Evolutionary conservation across 2,888 invertebrate genomes (phyloP), one percentile per base, ranked within the genome.

Genomic region (Yponomeuta sedellus): DNA sequence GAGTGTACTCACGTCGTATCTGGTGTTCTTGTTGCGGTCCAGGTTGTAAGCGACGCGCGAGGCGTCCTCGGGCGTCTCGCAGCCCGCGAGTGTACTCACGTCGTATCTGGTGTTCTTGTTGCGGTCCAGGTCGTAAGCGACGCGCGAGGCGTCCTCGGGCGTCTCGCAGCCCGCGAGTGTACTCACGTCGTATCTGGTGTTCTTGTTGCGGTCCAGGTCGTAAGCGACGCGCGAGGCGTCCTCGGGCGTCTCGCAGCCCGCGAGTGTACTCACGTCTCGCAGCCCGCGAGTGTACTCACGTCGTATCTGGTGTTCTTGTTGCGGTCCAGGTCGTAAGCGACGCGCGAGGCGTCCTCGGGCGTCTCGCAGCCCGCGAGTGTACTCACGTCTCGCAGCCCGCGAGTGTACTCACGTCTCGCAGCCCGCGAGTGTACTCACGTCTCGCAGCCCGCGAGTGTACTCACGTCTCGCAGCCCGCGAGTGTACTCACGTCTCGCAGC

Each of bases 281-380:
- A 99, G n/a, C 25, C 25, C 25, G 25, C 25, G 25, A 5, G 25
- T 25, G 44, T 44, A 81, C 90, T 86, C 75, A 95, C 96, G 86
- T 97, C 97, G 78, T 97, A 97, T 78, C 97, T 91, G 71, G 95
- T 94, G 82, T 94, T 93, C 84, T 94, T 94, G 78, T 75, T 87
- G 68, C 91, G 78, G 78, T 97, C 97, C 73, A 97, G 94, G 86
- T 97, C 97, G 83, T 97, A 98, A 25, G 98, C 98, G 58, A 99
- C 97, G 81, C 97, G 94, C 86, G 97, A 97, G 0, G 99, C 99
- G 92, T 99, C 99, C 85, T 99, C 99, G 0, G 98, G 97, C 1
- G 97, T 96, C 91, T 99, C 99, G 90, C 99, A 99, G n/a, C 99
- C 99, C 22, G n/a, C n/a, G n/a, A n/a, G n/a, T n/a, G n/a, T n/a